phyloP scores from a whole-genome alignment of 2,113 vertebrate genomes.

The Tiliqua scincoides region DNA sequence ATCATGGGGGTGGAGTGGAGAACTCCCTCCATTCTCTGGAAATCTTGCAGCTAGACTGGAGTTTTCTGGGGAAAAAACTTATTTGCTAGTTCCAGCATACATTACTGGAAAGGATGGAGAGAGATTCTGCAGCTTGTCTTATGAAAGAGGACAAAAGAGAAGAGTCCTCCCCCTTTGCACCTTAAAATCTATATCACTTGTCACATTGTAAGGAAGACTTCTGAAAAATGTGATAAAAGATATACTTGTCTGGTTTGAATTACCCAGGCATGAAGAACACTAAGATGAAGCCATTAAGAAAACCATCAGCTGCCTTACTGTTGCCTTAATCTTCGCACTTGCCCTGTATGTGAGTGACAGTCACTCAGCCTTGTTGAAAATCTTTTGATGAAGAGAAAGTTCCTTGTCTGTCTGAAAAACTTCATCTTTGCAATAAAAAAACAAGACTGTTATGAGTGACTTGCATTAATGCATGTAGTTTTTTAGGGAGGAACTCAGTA shows the following conservation, averaged over 20 bases:
- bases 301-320: not conserved
- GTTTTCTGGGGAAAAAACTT: not conserved
- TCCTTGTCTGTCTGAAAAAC: not conserved
- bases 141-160: not conserved
- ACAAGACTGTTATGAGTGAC: not conserved
- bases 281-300: constrained; percentile 35
- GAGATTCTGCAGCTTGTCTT: not conserved
- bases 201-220: not conserved
- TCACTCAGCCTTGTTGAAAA: constrained; percentile 12
- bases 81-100: not conserved
- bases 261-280: constrained; percentile 45
- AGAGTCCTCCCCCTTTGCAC: not conserved
- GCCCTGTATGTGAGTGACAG: constrained; percentile 18
- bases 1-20: not conserved
- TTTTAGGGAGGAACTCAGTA: not conserved
- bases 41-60: not conserved
- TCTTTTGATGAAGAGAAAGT: constrained; percentile 6
- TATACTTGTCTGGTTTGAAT: constrained; percentile 45
- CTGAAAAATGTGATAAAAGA: constrained; percentile 37
- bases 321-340: constrained; percentile 23
- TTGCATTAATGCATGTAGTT: not conserved
- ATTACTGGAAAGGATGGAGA: not conserved
- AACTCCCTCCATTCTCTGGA: not conserved
- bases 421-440: not conserved
- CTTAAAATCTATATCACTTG: constrained; percentile 7